A percentile compares a stretch with the other conserved stretches of the same genome.
Conservation (phyloP, 1,140 invertebrate genomes). For the Callitettix versicolor region DNA sequence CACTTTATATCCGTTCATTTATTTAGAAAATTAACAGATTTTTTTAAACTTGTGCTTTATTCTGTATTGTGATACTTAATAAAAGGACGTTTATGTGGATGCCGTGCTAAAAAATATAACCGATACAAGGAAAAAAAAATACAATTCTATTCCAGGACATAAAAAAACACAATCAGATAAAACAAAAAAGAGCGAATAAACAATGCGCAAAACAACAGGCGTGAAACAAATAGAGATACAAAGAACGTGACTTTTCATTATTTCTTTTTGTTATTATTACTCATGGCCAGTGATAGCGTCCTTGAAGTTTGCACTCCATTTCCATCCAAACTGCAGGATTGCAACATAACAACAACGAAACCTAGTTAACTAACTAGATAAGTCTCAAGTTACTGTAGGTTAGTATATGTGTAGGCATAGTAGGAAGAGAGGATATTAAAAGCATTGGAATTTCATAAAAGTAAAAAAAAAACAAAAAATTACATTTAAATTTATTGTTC, state of each 20-base stretch:
- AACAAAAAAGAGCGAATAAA: constrained; percentile 10
- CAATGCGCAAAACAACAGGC: constrained; percentile 9
- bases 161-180: background rate
- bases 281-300: constrained; percentile 71
- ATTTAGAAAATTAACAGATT: background rate
- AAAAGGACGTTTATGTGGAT: too few relatives aligned
- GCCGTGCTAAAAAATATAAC: constrained; percentile 2
- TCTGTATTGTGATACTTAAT: too few relatives aligned
- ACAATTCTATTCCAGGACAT: constrained; percentile 2
- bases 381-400: too few relatives aligned
- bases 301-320: constrained; percentile 89
- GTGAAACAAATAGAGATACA: constrained; percentile 18
- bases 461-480: too few relatives aligned
- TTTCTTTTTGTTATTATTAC: constrained; percentile 35
- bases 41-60: too few relatives aligned
- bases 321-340: constrained; percentile 65
- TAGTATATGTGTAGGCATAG: too few relatives aligned
- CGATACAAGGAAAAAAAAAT: background rate
- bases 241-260: constrained; percentile 13
- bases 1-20: too few relatives aligned
- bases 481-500: too few relatives aligned
- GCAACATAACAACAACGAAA: constrained; percentile 12
- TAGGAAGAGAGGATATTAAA: too few relatives aligned
- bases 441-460: too few relatives aligned
- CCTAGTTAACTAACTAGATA: too few relatives aligned